Conservation (phyloP, 2,113 vertebrate genomes). For the Hyaena hyaena region DNA sequence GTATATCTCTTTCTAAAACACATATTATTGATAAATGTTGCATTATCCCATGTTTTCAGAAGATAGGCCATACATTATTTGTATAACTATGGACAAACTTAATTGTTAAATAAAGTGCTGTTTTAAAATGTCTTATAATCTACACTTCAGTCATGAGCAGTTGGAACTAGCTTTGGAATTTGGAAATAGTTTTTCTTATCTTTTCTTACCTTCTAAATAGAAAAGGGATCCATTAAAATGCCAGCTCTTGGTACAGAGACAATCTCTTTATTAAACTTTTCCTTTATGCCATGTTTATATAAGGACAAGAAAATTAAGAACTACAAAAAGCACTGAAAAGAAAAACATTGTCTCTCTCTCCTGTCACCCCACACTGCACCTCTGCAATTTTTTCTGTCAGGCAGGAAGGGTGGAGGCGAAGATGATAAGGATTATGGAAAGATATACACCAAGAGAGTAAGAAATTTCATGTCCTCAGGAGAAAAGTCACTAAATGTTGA, state of each 20-base stretch:
- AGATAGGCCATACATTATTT: background rate
- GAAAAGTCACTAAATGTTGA: constrained; percentile 2
- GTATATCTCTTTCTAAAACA: background rate
- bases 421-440: background rate
- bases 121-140: background rate
- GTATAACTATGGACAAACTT: background rate
- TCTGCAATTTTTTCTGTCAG: background rate
- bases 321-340: background rate
- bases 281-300: background rate
- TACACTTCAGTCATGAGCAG: background rate
- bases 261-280: background rate
- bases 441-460: background rate
- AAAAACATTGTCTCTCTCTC: background rate
- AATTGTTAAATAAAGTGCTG: background rate
- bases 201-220: background rate
- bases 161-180: background rate
- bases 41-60: constrained; percentile 9
- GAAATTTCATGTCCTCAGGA: background rate
- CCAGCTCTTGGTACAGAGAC: background rate
- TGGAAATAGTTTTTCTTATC: background rate
- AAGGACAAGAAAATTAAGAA: constrained; percentile 16
- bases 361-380: background rate
- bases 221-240: background rate
- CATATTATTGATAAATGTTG: background rate
- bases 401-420: background rate